Conservation (phyloP, 92 coral and sea anemone genomes). For the Siderastrea radians region DNA sequence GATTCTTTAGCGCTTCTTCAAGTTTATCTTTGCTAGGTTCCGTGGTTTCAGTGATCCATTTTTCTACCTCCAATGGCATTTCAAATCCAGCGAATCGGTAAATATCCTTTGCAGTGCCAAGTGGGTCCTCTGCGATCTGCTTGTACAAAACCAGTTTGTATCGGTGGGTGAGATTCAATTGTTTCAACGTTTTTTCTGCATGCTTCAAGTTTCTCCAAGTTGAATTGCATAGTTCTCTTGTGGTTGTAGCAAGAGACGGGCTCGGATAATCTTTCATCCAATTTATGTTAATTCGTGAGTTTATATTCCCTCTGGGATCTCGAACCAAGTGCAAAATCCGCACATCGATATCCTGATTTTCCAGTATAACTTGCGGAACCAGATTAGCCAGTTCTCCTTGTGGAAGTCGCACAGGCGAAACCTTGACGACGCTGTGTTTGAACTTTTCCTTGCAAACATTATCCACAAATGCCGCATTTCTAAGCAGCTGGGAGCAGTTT, state of each 20-base stretch:
- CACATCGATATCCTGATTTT: conserved; percentile 50
- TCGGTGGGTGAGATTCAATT: conserved; percentile 21
- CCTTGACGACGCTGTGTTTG: conserved; percentile 68
- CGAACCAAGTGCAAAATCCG: conserved; percentile 55
- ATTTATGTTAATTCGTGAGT: conserved; percentile 47
- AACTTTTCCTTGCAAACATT: conserved; percentile 41
- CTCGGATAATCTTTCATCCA: conserved; percentile 64
- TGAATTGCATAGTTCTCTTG: conserved; percentile 32
- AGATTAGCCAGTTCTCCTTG: conserved; percentile 31
- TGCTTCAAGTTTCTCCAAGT: conserved; percentile 21
- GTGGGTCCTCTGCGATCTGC: conserved; percentile 57
- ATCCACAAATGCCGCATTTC: conserved; percentile 41
- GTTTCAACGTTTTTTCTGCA: conserved; percentile 10
- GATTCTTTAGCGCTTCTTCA: conserved; percentile 8
- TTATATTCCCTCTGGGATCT: conserved; percentile 65
- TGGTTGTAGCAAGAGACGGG: neutral
- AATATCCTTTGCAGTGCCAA: conserved; percentile 50
- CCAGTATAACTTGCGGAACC: conserved; percentile 49
- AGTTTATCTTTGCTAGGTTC: conserved; percentile 38
- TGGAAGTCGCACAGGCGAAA: conserved; percentile 53
- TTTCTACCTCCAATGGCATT: conserved; percentile 18
- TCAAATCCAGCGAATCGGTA: conserved; percentile 64
- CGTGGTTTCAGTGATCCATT: conserved; percentile 55
- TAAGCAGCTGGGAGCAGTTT: conserved; percentile 16
- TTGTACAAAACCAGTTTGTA: conserved; percentile 56